A percentile compares a stretch with the other conserved stretches of the same genome.
Evolutionary conservation across 2,797 vertebrate species (phyloP).

Genomic region (Neoniphon sammara): DNA sequence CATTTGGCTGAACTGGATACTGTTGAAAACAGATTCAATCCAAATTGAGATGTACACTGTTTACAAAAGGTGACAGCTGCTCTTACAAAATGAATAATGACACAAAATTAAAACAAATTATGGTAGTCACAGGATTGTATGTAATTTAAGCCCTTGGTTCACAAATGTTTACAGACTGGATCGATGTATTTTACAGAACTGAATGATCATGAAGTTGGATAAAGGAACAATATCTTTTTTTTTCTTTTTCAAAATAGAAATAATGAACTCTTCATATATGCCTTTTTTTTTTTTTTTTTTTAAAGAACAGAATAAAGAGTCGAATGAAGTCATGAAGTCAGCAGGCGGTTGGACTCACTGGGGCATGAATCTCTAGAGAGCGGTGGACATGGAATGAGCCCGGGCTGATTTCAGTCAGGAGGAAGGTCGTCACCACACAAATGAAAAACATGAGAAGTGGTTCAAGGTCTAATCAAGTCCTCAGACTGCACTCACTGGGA

Average conservation of each 20-base stretch:
- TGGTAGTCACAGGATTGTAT: background rate
- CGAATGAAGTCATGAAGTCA: conserved; percentile 70
- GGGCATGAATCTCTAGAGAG: conserved; percentile 80
- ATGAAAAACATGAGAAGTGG: conserved; percentile 87
- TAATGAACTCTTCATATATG: conserved; percentile 61
- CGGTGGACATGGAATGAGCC: conserved; percentile 76
- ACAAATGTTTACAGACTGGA: conserved; percentile 4
- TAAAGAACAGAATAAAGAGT: conserved; percentile 39
- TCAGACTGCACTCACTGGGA: conserved; percentile 83
- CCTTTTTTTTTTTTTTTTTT: conserved; percentile 54
- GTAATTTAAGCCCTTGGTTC: conserved; percentile 17
- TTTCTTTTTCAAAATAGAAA: conserved; percentile 24
- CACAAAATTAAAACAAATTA: conserved; percentile 10
- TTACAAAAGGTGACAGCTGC: background rate
- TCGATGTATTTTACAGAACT: background rate
- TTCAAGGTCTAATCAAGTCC: conserved; percentile 85
- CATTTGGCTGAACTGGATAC: background rate
- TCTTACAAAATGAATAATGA: background rate
- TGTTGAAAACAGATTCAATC: conserved; percentile 11
- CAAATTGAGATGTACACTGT: background rate
- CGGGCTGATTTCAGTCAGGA: conserved; percentile 79
- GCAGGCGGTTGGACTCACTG: conserved; percentile 74
- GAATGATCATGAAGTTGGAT: conserved; percentile 19
- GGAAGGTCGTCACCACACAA: conserved; percentile 85
- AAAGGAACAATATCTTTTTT: conserved; percentile 20